Evolutionary conservation across 2,888 invertebrate genomes (phyloP).

Genomic region (Flexamia atlantica): DNA sequence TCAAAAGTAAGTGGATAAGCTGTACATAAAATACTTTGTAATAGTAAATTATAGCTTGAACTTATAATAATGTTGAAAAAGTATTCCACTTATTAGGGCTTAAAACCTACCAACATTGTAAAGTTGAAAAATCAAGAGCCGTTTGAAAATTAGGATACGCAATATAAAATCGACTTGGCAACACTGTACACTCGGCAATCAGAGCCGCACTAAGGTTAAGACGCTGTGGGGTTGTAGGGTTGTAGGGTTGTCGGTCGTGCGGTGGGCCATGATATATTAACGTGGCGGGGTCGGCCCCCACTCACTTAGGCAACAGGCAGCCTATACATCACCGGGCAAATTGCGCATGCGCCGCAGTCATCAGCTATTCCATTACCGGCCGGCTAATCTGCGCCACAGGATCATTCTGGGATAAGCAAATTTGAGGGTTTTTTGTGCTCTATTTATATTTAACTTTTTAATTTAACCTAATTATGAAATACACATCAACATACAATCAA

Average conservation of each 20-base stretch:
- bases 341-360: constrained; percentile 28
- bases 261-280: constrained; percentile 38
- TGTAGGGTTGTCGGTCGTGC: constrained; percentile 13
- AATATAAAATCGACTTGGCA: too few species aligned
- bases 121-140: too few species aligned
- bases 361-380: constrained; percentile 43
- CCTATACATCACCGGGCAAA: constrained; percentile 28
- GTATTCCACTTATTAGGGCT: too few species aligned
- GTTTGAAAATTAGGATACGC: too few species aligned
- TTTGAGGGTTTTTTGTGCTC: too few species aligned
- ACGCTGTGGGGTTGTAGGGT: background rate
- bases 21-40: too few species aligned
- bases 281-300: background rate
- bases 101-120: too few species aligned
- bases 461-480: too few species aligned
- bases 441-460: constrained; percentile 4
- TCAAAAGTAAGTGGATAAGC: too few species aligned
- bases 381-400: constrained; percentile 7
- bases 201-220: background rate
- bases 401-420: background rate
- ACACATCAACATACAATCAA: too few species aligned
- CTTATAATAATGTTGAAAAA: too few species aligned
- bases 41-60: too few species aligned
- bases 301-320: constrained; percentile 52
- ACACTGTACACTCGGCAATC: background rate